Evolutionary conservation across 2,113 vertebrate species (phyloP).

Genomic region (Platysternon megacephalum): DNA sequence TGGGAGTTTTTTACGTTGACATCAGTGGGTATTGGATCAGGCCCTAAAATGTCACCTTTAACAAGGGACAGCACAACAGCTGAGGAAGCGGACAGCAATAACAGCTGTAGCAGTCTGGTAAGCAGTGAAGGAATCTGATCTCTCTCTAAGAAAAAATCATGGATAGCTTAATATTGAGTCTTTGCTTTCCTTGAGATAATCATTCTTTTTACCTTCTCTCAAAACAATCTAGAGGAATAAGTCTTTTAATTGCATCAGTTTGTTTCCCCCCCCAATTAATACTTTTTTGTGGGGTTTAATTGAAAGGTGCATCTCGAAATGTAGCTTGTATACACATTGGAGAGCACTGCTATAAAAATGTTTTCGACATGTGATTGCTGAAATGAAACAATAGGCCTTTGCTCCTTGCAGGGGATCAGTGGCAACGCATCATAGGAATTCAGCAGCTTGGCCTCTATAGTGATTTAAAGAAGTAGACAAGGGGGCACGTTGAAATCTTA

Average conservation of each 20-base stretch:
- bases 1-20: neutral
- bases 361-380: neutral
- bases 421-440: conserved; percentile 56
- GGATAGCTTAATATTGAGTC: neutral
- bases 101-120: neutral
- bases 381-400: conserved; percentile 49
- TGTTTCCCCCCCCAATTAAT: neutral
- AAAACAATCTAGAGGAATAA: neutral
- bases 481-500: neutral
- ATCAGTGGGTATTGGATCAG: neutral
- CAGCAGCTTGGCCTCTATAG: conserved; percentile 54
- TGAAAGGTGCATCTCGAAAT: neutral
- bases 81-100: neutral
- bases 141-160: neutral
- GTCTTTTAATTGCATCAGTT: neutral
- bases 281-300: neutral
- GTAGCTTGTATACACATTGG: conserved; percentile 73
- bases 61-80: neutral
- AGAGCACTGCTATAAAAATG: conserved; percentile 68
- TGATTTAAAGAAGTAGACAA: conserved; percentile 43
- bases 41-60: neutral
- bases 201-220: neutral
- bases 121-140: neutral
- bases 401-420: conserved; percentile 39
- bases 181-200: neutral